Evolutionary conservation across 2,888 invertebrate genomes (phyloP).

Genomic region (Yponomeuta cagnagella): DNA sequence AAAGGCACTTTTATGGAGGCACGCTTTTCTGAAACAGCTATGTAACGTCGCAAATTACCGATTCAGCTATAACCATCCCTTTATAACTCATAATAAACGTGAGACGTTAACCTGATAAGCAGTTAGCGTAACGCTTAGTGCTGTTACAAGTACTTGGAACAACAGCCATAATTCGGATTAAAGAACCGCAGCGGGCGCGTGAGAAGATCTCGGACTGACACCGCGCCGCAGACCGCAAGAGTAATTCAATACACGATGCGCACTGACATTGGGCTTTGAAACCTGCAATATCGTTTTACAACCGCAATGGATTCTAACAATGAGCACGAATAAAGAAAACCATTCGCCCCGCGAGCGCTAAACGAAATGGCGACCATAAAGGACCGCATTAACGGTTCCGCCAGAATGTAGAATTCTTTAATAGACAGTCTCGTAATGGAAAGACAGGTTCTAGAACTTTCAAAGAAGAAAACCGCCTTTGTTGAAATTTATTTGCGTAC

Average conservation of each 20-base stretch:
- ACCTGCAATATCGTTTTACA: constrained; percentile 69
- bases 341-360: background rate
- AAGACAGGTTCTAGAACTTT: background rate
- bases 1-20: constrained; percentile 20
- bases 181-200: constrained; percentile 47
- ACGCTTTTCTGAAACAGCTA: background rate
- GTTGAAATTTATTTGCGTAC: background rate
- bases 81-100: constrained; percentile 10
- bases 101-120: constrained; percentile 5
- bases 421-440: background rate
- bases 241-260: constrained; percentile 73
- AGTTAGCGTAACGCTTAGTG: background rate
- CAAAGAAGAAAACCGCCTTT: background rate
- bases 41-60: constrained; percentile 3
- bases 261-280: constrained; percentile 71
- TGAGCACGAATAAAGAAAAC: constrained; percentile 5
- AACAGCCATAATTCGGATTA: constrained; percentile 39
- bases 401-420: constrained; percentile 3
- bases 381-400: constrained; percentile 1
- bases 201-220: constrained; percentile 61
- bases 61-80: constrained; percentile 3
- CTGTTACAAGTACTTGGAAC: constrained; percentile 30
- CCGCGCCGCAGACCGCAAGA: constrained; percentile 55
- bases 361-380: constrained; percentile 5
- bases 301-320: background rate